Conservation (phyloP, 92 coral and sea anemone species). For the Bergia sp. region DNA sequence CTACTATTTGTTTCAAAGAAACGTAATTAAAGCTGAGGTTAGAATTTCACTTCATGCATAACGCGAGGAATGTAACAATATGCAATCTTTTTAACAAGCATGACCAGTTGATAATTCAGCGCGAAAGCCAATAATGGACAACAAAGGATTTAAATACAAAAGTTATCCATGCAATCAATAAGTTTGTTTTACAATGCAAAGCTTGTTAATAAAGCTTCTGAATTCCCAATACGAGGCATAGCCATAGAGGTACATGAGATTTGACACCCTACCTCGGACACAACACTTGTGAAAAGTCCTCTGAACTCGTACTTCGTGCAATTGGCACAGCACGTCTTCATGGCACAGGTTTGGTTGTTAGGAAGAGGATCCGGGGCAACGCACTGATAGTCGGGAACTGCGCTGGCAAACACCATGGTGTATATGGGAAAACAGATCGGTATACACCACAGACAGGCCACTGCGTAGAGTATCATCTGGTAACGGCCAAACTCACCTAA, state of each 20-base stretch:
- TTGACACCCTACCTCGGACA: constrained; percentile 68
- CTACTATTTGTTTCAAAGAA: not conserved
- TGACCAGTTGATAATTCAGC: not conserved
- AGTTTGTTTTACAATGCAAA: not conserved
- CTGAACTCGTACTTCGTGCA: constrained; percentile 67
- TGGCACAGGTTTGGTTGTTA: constrained; percentile 20
- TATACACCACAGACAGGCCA: constrained; percentile 35
- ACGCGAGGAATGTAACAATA: no score
- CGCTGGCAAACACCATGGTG: constrained; percentile 45
- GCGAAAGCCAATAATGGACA: not conserved
- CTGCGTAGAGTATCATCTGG: constrained; percentile 32
- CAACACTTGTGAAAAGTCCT: constrained; percentile 72
- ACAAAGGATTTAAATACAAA: not conserved
- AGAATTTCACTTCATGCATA: not conserved
- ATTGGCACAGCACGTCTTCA: constrained; percentile 61
- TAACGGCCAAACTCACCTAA: constrained; percentile 44
- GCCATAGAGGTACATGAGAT: not conserved
- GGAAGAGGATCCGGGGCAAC: not conserved
- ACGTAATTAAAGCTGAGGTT: not conserved
- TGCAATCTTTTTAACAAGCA: not conserved
- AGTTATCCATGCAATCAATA: not conserved
- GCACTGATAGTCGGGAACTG: constrained; percentile 27
- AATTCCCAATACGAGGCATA: not conserved
- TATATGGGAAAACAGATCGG: constrained; percentile 40
- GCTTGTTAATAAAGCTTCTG: not conserved